Conservation (phyloP, 2,888 invertebrate genomes). For the Saturnia pavonia region DNA sequence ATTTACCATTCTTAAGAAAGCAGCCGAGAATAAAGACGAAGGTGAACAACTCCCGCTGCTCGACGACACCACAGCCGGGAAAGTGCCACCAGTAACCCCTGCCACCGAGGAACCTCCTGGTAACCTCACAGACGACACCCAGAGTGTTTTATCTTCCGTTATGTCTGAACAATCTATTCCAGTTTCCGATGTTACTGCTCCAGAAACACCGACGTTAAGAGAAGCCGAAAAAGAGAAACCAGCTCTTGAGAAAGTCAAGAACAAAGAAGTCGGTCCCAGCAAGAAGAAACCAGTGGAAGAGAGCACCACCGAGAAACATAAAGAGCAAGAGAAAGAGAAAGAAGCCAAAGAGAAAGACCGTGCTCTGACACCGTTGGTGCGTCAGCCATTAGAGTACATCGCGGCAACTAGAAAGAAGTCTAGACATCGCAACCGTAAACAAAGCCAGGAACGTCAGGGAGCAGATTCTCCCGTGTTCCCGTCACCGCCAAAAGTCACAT, state of each 20-base stretch:
- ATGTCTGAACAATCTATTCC: conserved; percentile 88
- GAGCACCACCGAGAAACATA: conserved; percentile 53
- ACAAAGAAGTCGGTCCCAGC: conserved; percentile 55
- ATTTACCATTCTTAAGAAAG: conserved; percentile 90
- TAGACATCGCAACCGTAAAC: conserved; percentile 84
- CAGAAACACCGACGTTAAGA: conserved; percentile 78
- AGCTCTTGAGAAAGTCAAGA: conserved; percentile 53
- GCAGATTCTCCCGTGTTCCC: conserved; percentile 87
- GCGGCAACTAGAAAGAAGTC: conserved; percentile 87
- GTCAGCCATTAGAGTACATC: conserved; percentile 89
- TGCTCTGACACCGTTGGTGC: conserved; percentile 84
- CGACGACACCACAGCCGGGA: conserved; percentile 83
- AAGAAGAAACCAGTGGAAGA: conserved; percentile 65
- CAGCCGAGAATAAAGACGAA: conserved; percentile 91
- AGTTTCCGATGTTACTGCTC: conserved; percentile 84
- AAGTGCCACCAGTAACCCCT: conserved; percentile 86
- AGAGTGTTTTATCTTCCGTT: conserved; percentile 88
- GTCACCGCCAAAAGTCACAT: conserved; percentile 84
- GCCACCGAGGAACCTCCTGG: conserved; percentile 84
- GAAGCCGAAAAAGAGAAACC: conserved; percentile 74
- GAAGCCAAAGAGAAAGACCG: conserved; percentile 72
- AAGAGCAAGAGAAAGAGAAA: conserved; percentile 46
- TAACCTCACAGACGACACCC: conserved; percentile 86
- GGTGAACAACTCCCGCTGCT: conserved; percentile 88
- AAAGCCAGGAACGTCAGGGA: conserved; percentile 83